Percentiles rank a stretch among this genome's conserved stretches.
phyloP scores from a whole-genome alignment of 1,140 invertebrate genomes.

The Caligus rogercresseyi region DNA sequence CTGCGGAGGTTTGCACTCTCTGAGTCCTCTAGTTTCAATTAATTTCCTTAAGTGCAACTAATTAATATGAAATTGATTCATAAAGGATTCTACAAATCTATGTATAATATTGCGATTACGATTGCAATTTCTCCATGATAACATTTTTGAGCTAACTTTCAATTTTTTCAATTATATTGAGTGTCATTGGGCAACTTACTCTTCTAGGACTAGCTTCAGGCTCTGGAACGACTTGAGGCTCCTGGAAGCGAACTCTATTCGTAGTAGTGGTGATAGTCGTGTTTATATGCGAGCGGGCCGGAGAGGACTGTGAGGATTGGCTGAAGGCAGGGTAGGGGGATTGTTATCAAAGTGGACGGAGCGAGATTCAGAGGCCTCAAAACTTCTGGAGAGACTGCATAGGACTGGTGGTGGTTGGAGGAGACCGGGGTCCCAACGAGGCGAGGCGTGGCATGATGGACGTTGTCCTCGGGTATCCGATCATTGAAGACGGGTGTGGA shows the following conservation, averaged over 20 bases:
- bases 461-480: not conserved
- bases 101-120: too few relatives aligned
- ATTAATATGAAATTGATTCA: too few relatives aligned
- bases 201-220: not conserved
- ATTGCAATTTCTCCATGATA: too few relatives aligned
- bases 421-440: not conserved
- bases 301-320: not conserved
- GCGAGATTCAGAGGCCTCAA: not conserved
- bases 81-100: too few relatives aligned
- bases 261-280: not conserved
- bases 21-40: too few relatives aligned
- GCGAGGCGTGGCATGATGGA: slow-evolving; percentile 9
- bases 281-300: not conserved
- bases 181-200: too few relatives aligned
- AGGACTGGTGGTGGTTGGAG: not conserved
- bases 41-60: too few relatives aligned
- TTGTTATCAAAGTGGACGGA: not conserved
- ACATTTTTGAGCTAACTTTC: too few relatives aligned
- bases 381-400: not conserved
- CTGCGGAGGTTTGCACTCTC: too few relatives aligned
- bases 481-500: slow-evolving; percentile 5
- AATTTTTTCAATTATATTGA: too few relatives aligned
- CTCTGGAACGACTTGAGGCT: slow-evolving; percentile 1
- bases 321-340: not conserved
- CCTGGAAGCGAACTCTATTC: slow-evolving; percentile 12